Base-by-base conservation (phyloP, 2,797 vertebrate species). In the Lepilemur ruficaudatus region DNA sequence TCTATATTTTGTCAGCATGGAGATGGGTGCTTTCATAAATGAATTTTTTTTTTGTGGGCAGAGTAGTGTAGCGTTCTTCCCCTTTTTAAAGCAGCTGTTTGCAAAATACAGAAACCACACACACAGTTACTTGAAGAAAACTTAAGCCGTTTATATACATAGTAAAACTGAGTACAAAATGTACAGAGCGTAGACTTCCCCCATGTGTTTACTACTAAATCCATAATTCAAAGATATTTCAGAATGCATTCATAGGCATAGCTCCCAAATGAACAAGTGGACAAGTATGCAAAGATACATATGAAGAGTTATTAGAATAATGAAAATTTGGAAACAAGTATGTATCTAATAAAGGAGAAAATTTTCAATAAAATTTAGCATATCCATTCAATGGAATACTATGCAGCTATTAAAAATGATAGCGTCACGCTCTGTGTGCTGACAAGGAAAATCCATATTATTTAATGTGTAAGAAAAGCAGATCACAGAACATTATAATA, bases 71-170 rank as follows among this genome's bases (percentile, higher is more conserved):
- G 63, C 92, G 76, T 97, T 94, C 97, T 97, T 98, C 97, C 95
- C 59, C 67, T 97, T 98, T 95, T 94, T 84, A 94, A 92, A 93
- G 81, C 87, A 96, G 95, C 96, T 97, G 96, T 91, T 96, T 92
- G 86, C 11, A n/a, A 93, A 97, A 97, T 50, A 38, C 70, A 83
- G 89, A 90, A 97, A 96, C 75, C 95, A 61, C 46, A 87, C 72
- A 85, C 28, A 15, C 32, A 80, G 86, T 93, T 91, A 93, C 79
- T 96, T 90, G 80, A 80, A 23, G 50, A 92, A 97, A 94, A 94
- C 48, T 67, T 97, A 89, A 92, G 70, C 70, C 69, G 83, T 94
- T 96, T 72, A 82, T 3, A 28, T 7, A 32, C 28, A 5, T 59
- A 59, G 41, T 65, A 94, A 90, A 81, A 82, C 3, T 79, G 90